phyloP scores from a whole-genome alignment of 2,113 vertebrate species.

The Rissa tridactyla region DNA sequence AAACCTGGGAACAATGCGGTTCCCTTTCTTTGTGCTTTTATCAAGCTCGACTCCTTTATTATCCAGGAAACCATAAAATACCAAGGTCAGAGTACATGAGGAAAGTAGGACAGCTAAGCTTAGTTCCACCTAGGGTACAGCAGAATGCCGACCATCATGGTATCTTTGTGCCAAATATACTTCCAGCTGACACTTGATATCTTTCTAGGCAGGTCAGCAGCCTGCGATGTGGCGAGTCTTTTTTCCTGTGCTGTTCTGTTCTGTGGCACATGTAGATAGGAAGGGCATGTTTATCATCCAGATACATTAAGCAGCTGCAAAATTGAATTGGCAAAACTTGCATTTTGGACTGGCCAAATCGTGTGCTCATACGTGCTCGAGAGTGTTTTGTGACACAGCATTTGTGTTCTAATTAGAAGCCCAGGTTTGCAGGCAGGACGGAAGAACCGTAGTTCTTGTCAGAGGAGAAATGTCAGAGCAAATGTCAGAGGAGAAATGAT shows the following conservation, averaged over 20 bases:
- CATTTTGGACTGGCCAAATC: neutral
- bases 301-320: neutral
- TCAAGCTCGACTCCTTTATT: neutral
- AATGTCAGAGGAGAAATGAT: neutral
- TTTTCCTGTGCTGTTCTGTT: neutral
- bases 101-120: neutral
- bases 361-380: neutral
- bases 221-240: neutral
- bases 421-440: neutral
- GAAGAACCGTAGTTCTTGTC: neutral
- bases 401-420: neutral
- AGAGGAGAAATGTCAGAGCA: neutral
- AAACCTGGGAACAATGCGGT: neutral
- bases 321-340: neutral
- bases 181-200: neutral
- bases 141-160: accelerated
- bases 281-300: neutral
- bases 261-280: neutral
- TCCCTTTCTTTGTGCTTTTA: neutral
- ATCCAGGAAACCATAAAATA: neutral
- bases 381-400: conserved; percentile 1
- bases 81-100: neutral
- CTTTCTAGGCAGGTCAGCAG: neutral
- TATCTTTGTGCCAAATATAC: neutral
- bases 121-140: neutral